Base-by-base conservation (phyloP, 2,888 invertebrate genomes). In the Apamea crenata region DNA sequence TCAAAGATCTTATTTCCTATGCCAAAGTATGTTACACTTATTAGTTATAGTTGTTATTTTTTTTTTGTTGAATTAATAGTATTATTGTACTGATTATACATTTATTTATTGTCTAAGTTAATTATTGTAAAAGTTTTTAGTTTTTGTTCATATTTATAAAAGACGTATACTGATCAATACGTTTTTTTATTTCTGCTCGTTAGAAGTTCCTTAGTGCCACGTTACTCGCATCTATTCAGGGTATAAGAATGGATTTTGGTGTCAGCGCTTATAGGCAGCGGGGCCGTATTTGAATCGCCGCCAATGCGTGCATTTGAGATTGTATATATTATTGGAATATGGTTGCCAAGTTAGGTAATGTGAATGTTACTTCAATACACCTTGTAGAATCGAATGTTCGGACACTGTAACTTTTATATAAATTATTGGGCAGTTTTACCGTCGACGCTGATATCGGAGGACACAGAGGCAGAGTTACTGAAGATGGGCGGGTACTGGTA, bases 401-500 rank as follows among this genome's bases (percentile, higher is more conserved):
- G 81, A 82, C 76, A 81, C 72, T 83, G 83, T 85, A 89, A 80
- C 59, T 85, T 72, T 78, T 88, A 53, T 80, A 80, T 56, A 70
- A 74, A 87, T 90, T 87, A n/a, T 90, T 88, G 88, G 84, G 69
- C 91, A 89, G 82, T 83, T 83, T 77, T 84, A 71, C 68, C 82
- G 16, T 79, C 78, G 71, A 56, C 63, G 92, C 86, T 74, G 91
- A 89, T n/a, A 21, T 61, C 40, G 81, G 77, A 71, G 74, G 71
- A 18, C 29, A 44, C 47, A n/a, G 84, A 82, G 2, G 91, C 91
- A 7, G 91, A 92, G 81, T 86, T 96, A 87, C 87, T 97, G 86
- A 95, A 95, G 91, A 94, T 96, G 89, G 94, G 94, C 53, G 94
- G 94, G 3, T 92, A 92, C 88, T 96, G 95, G 96, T 96, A 96